Base-by-base conservation (phyloP, 2,797 vertebrate species). In the Etheostoma perlongum region DNA sequence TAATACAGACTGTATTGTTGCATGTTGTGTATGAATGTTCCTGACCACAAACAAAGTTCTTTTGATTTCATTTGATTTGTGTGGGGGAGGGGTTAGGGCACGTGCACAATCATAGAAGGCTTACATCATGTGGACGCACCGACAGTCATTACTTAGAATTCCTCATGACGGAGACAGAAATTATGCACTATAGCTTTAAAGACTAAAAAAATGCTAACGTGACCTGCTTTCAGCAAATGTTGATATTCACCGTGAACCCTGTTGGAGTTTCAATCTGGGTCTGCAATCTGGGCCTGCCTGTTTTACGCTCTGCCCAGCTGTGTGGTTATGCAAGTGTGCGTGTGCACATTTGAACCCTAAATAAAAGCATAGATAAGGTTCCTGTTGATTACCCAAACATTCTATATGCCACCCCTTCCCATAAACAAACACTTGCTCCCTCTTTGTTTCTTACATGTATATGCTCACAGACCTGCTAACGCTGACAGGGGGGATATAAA, bases 191-290 rank as follows among this genome's bases (percentile, higher is more conserved):
- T 36, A 36, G 33, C 9, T 36, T 36, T 36, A 36, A 36, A 10
- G 33, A 71, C 58, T 76, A 47, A 48, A 42, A 19, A 82, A 80
- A 83, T 47, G 64, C 81, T 77, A 76, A 42, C 2, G 33, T 71
- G 68, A 47, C 67, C 70, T 16, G 68, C 69, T 74, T 79, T 87
- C 79, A 62, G 69, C 62, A 74, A 81, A 82, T 60, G 59, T 44
- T 86, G 76, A 74, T 79, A 71, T 78, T 79, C 66, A 73, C 67
- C 53, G 53, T 60, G 67, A 83, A 81, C 62, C 64, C 61, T 65
- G 59, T 36, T 36, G 44, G 40, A 68, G 52, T 86, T 84, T 67
- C 42, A 70, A 67, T 84, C 77, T 66, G 42, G 54, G 25, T 66
- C 63, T 66, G 33, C 21, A 70, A 67, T 84, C 77, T 66, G 42